These are phyloP conservation scores for Heliconius ethilla DNA, from an alignment of 2,888 invertebrate species.

Conservation along the genomic window DNA sequence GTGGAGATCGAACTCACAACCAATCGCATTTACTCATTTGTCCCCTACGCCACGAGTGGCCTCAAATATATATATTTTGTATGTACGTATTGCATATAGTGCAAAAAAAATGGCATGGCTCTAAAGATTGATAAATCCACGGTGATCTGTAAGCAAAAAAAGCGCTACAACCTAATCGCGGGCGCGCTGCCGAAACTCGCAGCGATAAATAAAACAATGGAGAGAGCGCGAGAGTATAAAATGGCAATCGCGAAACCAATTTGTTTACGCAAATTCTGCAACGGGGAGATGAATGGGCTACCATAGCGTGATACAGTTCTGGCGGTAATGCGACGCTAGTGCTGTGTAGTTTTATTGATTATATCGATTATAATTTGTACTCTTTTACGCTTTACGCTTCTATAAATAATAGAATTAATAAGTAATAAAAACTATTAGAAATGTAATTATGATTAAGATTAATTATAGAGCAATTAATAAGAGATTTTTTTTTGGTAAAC, in stretches of 20 bases:
- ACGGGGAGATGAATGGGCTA: constrained; percentile 80
- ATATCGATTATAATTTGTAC: constrained; percentile 21
- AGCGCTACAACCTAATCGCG: constrained; percentile 79
- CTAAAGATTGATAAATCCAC: constrained; percentile 72
- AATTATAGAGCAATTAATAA: neutral
- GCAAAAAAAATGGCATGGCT: constrained; percentile 50
- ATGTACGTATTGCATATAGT: neutral
- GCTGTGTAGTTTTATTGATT: constrained; percentile 47
- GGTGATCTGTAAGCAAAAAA: constrained; percentile 77
- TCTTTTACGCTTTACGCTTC: too few relatives aligned
- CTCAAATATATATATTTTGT: too few relatives aligned
- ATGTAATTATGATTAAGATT: too few relatives aligned
- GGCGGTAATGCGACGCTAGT: constrained; percentile 66
- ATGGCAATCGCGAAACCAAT: constrained; percentile 83
- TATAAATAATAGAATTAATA: neutral
- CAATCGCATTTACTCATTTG: too few relatives aligned
- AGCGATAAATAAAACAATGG: constrained; percentile 82
- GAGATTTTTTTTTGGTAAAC: neutral
- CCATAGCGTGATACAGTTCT: constrained; percentile 78
- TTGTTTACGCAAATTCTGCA: constrained; percentile 83
- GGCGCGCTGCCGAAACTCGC: constrained; percentile 77
- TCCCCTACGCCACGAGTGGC: too few relatives aligned
- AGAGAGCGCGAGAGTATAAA: constrained; percentile 80
- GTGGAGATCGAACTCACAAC: too few relatives aligned
- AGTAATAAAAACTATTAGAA: too few relatives aligned